phyloP scores from a whole-genome alignment of 2,113 vertebrate species.

The Oenanthe melanoleuca region DNA sequence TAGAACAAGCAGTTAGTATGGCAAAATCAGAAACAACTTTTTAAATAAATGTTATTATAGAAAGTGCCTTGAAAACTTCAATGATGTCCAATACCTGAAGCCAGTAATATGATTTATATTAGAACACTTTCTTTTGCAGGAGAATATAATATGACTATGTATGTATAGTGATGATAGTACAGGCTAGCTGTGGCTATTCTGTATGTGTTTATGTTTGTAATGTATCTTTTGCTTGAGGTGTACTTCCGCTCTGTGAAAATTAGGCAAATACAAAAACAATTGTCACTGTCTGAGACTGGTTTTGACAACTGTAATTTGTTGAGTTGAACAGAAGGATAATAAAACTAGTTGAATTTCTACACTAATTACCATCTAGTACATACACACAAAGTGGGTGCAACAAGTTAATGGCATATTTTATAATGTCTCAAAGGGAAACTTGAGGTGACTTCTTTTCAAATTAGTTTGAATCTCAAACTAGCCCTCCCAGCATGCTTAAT shows the following conservation, averaged over 20 bases:
- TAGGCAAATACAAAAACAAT: background rate
- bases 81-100: background rate
- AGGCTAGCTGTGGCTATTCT: background rate
- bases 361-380: background rate
- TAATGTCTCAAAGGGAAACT: conserved; percentile 35
- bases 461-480: conserved; percentile 18
- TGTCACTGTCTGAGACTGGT: conserved; percentile 1
- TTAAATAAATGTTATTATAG: background rate
- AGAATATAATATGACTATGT: background rate
- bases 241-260: background rate
- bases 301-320: conserved; percentile 17
- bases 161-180: background rate
- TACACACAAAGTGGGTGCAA: background rate
- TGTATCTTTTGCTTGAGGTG: background rate
- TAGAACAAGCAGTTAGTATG: conserved; percentile 31
- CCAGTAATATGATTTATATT: background rate
- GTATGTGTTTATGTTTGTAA: background rate
- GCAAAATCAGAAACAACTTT: conserved; percentile 7
- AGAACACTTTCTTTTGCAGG: background rate
- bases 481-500: conserved; percentile 26
- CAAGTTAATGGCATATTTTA: conserved; percentile 34
- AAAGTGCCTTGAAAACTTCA: conserved; percentile 17
- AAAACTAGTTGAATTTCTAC: conserved; percentile 26
- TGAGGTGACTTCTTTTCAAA: conserved; percentile 28
- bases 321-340: conserved; percentile 12